Evolutionary conservation across 2,113 vertebrate genomes (phyloP).

Genomic region (Halcyon senegalensis): DNA sequence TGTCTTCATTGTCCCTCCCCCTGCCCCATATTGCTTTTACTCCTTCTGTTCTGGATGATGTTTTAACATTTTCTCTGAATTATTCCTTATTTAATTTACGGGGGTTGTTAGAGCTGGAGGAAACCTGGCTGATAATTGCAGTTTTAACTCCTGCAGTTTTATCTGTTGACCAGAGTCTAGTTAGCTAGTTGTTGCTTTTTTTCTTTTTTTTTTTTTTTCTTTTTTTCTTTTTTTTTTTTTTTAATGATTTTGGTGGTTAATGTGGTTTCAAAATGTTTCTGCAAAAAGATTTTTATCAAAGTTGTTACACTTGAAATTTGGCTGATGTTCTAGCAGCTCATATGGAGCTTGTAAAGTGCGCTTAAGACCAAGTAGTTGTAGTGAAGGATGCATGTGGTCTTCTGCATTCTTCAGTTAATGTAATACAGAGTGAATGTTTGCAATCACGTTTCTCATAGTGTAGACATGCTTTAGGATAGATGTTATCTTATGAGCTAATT

Average conservation of each 20-base stretch:
- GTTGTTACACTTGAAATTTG: neutral
- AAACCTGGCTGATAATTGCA: neutral
- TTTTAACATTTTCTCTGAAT: neutral
- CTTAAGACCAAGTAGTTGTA: accelerated
- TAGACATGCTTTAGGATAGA: neutral
- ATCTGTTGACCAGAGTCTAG: neutral
- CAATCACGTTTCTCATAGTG: neutral
- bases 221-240: neutral
- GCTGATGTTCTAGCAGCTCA: neutral
- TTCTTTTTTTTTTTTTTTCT: neutral
- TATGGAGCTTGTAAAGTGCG: neutral
- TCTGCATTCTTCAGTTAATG: neutral
- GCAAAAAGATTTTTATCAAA: neutral
- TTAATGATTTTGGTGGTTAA: neutral
- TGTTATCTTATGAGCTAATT: neutral
- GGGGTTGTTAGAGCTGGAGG: neutral
- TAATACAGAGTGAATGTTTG: neutral
- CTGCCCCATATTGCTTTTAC: accelerated
- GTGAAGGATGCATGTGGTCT: neutral
- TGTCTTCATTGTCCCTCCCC: neutral
- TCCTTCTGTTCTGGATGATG: neutral
- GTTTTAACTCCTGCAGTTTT: neutral
- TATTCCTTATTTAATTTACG: neutral
- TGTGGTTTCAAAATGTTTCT: neutral
- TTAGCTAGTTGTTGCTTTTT: neutral